Evolutionary conservation across 2,888 invertebrate genomes (phyloP).

Genomic region (Arctia plantaginis): DNA sequence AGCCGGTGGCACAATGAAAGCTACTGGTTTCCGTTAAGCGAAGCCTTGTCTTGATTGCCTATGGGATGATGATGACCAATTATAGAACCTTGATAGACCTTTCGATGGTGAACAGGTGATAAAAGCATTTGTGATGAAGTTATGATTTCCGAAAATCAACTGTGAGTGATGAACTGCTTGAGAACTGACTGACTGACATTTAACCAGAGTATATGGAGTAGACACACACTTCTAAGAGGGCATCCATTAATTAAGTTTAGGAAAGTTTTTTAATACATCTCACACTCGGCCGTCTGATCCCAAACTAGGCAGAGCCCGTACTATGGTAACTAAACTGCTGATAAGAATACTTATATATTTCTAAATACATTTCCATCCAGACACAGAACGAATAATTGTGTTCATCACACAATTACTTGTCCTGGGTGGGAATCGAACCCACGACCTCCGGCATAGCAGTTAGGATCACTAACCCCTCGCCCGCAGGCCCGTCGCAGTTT

Average conservation of each 20-base stretch:
- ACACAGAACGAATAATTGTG: neutral
- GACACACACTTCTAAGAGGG: neutral
- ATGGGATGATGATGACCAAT: constrained; percentile 19
- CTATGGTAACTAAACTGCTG: neutral
- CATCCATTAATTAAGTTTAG: neutral
- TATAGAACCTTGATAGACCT: constrained; percentile 1
- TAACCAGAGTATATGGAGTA: neutral
- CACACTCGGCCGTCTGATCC: neutral
- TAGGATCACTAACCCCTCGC: no score
- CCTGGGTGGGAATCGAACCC: no score
- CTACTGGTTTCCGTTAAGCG: constrained; percentile 72
- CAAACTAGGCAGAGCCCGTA: no score
- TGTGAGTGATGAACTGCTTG: neutral
- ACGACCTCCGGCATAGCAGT: no score
- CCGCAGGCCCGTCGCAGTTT: no score
- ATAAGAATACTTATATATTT: neutral
- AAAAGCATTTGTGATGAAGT: neutral
- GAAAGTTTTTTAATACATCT: neutral
- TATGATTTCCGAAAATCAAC: neutral
- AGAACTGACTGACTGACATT: neutral
- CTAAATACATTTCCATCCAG: neutral
- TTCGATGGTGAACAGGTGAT: constrained; percentile 2
- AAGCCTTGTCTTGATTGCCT: constrained; percentile 43
- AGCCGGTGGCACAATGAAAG: constrained; percentile 73
- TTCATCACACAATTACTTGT: neutral